phyloP scores from a whole-genome alignment of 2,113 vertebrate genomes.

The Ramphastos sulfuratus region DNA sequence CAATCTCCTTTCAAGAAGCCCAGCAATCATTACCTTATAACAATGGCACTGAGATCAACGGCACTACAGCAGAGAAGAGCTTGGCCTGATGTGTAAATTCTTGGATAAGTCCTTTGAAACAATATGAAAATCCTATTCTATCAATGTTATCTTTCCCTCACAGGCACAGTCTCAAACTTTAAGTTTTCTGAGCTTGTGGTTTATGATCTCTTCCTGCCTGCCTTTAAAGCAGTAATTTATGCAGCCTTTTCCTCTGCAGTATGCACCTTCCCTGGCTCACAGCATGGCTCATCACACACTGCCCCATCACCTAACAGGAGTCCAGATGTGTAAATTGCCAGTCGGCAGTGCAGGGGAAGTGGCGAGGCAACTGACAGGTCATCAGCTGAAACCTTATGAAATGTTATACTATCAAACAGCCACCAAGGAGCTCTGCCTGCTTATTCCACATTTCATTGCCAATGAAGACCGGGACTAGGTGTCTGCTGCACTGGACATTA shows the following conservation, averaged over 20 bases:
- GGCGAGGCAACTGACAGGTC: background rate
- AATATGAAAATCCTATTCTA: background rate
- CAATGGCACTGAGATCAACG: background rate
- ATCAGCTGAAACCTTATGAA: background rate
- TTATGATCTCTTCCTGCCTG: background rate
- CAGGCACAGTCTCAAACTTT: background rate
- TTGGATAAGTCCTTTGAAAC: background rate
- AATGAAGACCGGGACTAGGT: background rate
- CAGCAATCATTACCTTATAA: background rate
- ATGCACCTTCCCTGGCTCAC: background rate
- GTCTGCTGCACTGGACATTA: fast-evolving
- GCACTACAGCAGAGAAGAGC: background rate
- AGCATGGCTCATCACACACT: background rate
- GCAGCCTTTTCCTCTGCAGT: background rate
- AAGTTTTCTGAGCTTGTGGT: background rate
- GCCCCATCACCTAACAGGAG: background rate
- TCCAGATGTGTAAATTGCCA: background rate
- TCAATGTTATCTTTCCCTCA: background rate
- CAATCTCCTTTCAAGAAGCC: background rate
- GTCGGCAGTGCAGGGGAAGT: background rate
- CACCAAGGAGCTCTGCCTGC: background rate
- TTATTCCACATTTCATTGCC: background rate
- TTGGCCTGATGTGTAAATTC: background rate
- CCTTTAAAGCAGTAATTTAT: conserved; percentile 7
- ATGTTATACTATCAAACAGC: background rate